phyloP scores from a whole-genome alignment of 2,797 vertebrate species.

The Pelobates cultripes region DNA sequence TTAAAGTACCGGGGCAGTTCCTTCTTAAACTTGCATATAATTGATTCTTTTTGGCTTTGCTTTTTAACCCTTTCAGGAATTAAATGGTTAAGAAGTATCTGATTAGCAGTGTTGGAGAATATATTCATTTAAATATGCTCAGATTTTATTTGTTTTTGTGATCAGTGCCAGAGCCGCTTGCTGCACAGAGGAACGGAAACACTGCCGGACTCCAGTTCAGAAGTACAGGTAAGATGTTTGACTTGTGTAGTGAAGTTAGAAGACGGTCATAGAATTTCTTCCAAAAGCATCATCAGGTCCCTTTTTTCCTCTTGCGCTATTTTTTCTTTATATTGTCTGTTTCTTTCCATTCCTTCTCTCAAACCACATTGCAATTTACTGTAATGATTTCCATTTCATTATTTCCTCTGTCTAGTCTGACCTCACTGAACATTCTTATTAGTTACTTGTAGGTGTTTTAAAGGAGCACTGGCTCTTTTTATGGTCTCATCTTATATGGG shows the following conservation, averaged over 20 bases:
- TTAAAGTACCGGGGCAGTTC: too few species aligned
- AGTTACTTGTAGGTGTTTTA: too few species aligned
- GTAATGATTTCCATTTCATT: not conserved
- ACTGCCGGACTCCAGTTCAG: constrained; percentile 53
- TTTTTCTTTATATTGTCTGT: not conserved
- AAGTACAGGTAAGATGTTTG: constrained; percentile 65
- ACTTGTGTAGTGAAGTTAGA: too few species aligned
- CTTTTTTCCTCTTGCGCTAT: not conserved
- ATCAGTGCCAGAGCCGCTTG: constrained; percentile 66
- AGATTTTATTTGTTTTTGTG: constrained; percentile 57
- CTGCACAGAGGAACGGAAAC: constrained; percentile 52
- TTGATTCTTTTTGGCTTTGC: too few species aligned
- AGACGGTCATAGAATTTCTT: too few species aligned
- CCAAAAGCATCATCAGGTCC: not conserved
- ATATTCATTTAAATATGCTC: too few species aligned
- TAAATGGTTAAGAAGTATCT: too few species aligned
- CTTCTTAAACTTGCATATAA: too few species aligned
- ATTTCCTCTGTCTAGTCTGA: not conserved
- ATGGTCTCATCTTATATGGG: too few species aligned
- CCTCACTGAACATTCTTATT: not conserved
- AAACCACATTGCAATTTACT: not conserved
- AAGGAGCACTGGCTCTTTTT: too few species aligned
- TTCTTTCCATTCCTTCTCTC: not conserved
- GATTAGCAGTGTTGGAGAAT: too few species aligned
- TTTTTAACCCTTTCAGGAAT: too few species aligned